Base-by-base conservation (phyloP, 64 coral and sea anemone species). In the Stichodactyla helianthus region DNA sequence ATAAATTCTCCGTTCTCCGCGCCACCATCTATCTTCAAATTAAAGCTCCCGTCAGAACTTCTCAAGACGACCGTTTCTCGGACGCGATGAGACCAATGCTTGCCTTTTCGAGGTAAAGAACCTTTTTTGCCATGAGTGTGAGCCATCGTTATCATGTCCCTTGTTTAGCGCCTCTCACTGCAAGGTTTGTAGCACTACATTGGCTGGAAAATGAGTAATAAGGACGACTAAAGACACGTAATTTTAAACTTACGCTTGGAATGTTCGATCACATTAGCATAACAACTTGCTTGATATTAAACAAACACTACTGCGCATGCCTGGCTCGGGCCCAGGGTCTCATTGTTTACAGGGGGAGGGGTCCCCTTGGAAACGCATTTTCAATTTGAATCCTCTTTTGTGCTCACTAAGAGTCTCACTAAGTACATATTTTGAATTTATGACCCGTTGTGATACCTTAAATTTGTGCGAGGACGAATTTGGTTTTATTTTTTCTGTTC, bases 1-100 rank as follows among this genome's bases (percentile, higher is more conserved):
- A 99, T 90, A 86, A 99, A 99, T 82, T 99, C 93, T 17, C 93
- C 97, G 68, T 95, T 86, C 59, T 99, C 97, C 22, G 97, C 97
- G 50, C 97, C 97, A 64, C 97, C 97, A 51, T 93, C 97, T 10
- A 99, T 86, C 6, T 89, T 90, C 8, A 99, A 74, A 52, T 93
- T 94, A 77, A 99, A 95, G 25, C 86, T 91, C 81, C 91, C 97
- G 74, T 89, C 91, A 56, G 50, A 65, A 0, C 88, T 89, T 50
- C 88, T 87, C 11, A 52, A 57, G 17, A 99, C 55, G 2, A 89
- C 55, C 27, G 82, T 87, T 82, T 95, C 97, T 22, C 84, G 85
- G 15, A 99, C 97, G 67, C 86, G 88, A 51, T 95, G 86, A 17
- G 97, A 95, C 97, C 97, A 99, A 25, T 99, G 97, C 76, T 90